These are phyloP conservation scores for Bhutanitis thaidina DNA, from an alignment of 2,888 invertebrate genomes.

Conservation along the genomic window DNA sequence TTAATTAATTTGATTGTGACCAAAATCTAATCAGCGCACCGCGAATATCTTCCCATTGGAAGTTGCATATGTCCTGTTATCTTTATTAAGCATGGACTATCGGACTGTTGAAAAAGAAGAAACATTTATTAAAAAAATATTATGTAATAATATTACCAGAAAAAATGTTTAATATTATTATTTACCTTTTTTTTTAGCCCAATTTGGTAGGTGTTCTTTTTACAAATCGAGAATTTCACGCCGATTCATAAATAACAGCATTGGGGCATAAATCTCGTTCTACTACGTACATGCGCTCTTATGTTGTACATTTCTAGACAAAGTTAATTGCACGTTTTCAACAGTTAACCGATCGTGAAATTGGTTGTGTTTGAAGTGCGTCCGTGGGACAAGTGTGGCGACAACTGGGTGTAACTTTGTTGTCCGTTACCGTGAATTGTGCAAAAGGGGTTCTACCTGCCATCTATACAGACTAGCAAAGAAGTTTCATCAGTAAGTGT, in stretches of 20 bases:
- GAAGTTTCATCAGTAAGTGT: slow-evolving; percentile 30
- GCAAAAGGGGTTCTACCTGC: slow-evolving; percentile 78
- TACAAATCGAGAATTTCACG: slow-evolving; percentile 56
- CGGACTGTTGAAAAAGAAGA: too few species aligned
- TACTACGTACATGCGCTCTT: slow-evolving; percentile 53
- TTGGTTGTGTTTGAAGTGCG: slow-evolving; percentile 62
- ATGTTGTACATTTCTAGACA: slow-evolving; percentile 55
- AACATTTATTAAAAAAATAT: too few species aligned
- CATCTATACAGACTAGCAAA: slow-evolving; percentile 37
- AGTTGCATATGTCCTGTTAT: too few species aligned
- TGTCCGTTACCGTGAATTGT: slow-evolving; percentile 67
- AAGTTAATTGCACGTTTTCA: slow-evolving; percentile 70
- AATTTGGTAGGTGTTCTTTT: slow-evolving; percentile 1
- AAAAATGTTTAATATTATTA: too few species aligned
- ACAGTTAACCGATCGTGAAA: slow-evolving; percentile 67
- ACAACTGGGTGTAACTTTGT: slow-evolving; percentile 58
- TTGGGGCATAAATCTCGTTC: slow-evolving; percentile 33
- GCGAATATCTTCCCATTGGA: too few species aligned
- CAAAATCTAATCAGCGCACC: too few species aligned
- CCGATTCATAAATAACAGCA: slow-evolving; percentile 35
- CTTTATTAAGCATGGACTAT: too few species aligned
- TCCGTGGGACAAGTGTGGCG: slow-evolving; percentile 66
- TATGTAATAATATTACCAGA: too few species aligned
- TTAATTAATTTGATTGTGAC: too few species aligned
- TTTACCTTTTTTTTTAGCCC: not conserved